These are phyloP conservation scores for Microctonus aethiopoides DNA, from an alignment of 2,888 invertebrate genomes.

Conservation along the genomic window DNA sequence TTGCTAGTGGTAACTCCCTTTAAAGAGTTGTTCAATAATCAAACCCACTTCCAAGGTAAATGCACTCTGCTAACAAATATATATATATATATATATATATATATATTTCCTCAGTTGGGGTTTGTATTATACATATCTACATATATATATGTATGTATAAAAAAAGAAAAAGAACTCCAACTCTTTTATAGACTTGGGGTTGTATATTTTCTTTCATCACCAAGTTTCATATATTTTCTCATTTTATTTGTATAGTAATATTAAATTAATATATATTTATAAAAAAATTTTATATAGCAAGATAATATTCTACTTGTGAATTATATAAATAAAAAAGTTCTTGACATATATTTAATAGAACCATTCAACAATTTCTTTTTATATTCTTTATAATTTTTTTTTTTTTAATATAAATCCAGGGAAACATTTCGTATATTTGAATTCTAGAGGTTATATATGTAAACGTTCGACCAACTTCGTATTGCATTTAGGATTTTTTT, in stretches of 20 bases:
- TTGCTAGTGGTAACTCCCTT: conserved; percentile 56
- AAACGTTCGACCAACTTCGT: too few relatives aligned
- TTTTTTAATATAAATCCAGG: too few relatives aligned
- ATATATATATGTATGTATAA: background rate
- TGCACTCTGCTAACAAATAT: too few relatives aligned
- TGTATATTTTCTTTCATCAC: background rate
- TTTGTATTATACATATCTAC: too few relatives aligned
- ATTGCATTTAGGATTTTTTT: too few relatives aligned
- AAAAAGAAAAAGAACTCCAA: background rate
- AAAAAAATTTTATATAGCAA: background rate
- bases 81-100: too few relatives aligned
- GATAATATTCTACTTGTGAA: background rate
- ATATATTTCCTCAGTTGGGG: too few relatives aligned
- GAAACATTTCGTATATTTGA: too few relatives aligned
- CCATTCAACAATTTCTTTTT: background rate
- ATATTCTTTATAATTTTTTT: background rate
- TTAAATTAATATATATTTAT: background rate
- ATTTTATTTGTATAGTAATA: background rate
- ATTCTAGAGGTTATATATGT: too few relatives aligned
- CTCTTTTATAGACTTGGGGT: background rate
- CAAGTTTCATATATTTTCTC: background rate
- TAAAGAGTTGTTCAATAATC: too few relatives aligned
- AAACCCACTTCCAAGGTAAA: too few relatives aligned
- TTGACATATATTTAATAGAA: background rate
- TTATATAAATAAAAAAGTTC: too few relatives aligned